Evolutionary conservation across 2,113 vertebrate species (phyloP), one percentile per base, ranked within the genome.

Genomic region (Hemiprocne comata): DNA sequence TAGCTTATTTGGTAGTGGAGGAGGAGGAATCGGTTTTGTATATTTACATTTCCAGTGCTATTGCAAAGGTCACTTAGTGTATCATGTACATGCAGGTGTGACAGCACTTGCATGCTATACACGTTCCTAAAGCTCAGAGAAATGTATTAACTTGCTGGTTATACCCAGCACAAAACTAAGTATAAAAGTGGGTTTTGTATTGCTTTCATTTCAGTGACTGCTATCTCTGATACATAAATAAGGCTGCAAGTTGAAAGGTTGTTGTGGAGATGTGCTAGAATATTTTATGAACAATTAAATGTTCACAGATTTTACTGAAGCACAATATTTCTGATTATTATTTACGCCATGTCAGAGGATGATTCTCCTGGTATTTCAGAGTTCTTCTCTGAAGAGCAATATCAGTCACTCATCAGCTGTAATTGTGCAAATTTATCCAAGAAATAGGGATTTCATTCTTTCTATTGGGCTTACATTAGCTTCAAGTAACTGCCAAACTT

Each of bases 61-160:
- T 10, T 87, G 15, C 10, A 38, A n/a, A 69, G 48, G 29, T 64
- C 1, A 1, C 11, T 34, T 3, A 5, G 28, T 76, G 12, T 72
- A 1, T 77, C 0, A 0, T 26, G 9, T 82, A 21, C 5, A 3
- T 55, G 13, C 5, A 25, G 15, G 7, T 46, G 17, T 44, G 46
- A 34, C 1, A 79, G 38, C 60, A 14, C 17, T 34, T 74, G 20
- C n/a, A 15, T 69, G 71, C 21, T 53, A 4, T 60, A 9, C 31
- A 67, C 20, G 18, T 86, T 83, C 19, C 15, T 46, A 1, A 71
- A 70, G 38, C 62, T 87, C 46, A 85, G 46, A 62, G 21, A 71
- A 26, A 10, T 36, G 7, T 48, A 7, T 58, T 69, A 38, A 24
- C 46, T 66, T 66, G 9, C 6, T 62, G 17, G 8, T 44, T 86